Conservation (phyloP, 2,797 vertebrate species). For the Chrysocyon brachyurus region DNA sequence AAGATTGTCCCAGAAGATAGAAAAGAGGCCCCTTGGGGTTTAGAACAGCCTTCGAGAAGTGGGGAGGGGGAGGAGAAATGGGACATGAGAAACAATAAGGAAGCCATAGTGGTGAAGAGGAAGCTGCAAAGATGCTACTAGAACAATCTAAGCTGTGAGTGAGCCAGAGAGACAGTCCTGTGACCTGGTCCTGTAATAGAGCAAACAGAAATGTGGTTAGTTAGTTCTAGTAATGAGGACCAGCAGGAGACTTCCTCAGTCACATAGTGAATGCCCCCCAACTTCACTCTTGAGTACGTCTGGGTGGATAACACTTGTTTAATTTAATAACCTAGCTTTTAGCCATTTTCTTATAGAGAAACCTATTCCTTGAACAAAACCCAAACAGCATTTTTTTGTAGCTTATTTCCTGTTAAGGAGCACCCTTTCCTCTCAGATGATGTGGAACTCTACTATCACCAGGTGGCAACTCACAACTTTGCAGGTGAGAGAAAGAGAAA, state of each 20-base stretch:
- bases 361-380: constrained; percentile 1
- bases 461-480: constrained; percentile 49
- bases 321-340: constrained; percentile 9
- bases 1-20: neutral
- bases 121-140: neutral
- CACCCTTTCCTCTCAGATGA: neutral
- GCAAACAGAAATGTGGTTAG: neutral
- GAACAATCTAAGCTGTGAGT: neutral
- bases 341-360: neutral
- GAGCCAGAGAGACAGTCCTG: neutral
- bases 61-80: neutral
- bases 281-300: neutral
- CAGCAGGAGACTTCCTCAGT: neutral
- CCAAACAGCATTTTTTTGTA: neutral
- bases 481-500: neutral
- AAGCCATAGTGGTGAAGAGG: neutral
- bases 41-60: neutral
- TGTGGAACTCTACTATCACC: constrained; percentile 65
- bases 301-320: neutral
- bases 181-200: neutral
- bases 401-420: neutral
- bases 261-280: too few relatives aligned
- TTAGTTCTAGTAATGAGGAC: neutral
- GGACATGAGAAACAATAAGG: neutral
- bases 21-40: neutral